phyloP scores from a whole-genome alignment of 2,888 invertebrate species.

The Heliconius sara region DNA sequence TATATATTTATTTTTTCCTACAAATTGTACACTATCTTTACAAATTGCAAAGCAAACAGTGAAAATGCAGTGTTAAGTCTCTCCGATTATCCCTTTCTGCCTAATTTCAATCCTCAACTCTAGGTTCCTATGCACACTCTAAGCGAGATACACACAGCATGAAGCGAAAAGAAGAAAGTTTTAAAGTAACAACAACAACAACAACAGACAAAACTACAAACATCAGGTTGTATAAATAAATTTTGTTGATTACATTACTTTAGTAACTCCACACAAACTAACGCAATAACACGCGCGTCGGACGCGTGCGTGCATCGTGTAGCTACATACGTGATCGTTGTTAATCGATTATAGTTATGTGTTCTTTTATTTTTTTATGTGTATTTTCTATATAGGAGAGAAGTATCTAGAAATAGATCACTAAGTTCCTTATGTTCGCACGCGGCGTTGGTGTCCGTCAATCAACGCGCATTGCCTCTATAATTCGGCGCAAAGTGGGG shows the following conservation, averaged over 20 bases:
- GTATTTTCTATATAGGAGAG: background rate
- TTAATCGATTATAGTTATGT: background rate
- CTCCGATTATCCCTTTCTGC: too few species aligned
- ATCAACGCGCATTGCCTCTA: too few species aligned
- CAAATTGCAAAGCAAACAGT: too few species aligned
- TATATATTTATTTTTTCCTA: too few species aligned
- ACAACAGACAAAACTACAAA: background rate
- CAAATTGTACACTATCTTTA: too few species aligned
- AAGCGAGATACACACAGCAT: too few species aligned
- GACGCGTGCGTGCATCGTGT: slow-evolving; percentile 2
- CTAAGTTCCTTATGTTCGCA: background rate
- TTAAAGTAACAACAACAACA: background rate
- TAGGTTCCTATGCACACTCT: too few species aligned
- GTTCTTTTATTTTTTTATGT: background rate
- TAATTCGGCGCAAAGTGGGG: too few species aligned
- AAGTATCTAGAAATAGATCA: background rate
- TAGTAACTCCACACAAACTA: slow-evolving; percentile 1
- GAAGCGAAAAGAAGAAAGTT: background rate
- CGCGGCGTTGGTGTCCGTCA: too few species aligned
- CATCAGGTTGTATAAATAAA: background rate
- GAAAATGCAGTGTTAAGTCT: too few species aligned
- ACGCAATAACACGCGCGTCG: slow-evolving; percentile 7
- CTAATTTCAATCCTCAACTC: too few species aligned
- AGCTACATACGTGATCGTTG: slow-evolving; percentile 1
- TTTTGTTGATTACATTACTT: slow-evolving; percentile 9